Evolutionary conservation across 2,797 vertebrate species (phyloP), one percentile per base, ranked within the genome.

Genomic region (Acanthornis magna): DNA sequence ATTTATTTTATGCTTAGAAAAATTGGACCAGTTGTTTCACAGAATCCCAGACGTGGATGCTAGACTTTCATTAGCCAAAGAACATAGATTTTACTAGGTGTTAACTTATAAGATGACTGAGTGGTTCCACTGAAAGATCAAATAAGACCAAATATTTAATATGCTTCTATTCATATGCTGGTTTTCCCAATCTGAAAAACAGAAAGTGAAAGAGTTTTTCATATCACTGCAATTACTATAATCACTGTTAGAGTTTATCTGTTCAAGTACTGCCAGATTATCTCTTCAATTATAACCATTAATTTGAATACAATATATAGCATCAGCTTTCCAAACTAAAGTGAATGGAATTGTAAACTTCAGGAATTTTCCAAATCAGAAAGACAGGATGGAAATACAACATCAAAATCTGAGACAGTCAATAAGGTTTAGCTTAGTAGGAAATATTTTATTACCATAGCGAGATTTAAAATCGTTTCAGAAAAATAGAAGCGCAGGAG

Each of bases 61-160:
- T 73, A 50, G 84, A 85, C 40, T 91, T 94, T 89, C 71, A 89
- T 85, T 95, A 95, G 92, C 66, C 53, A 95, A 95, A 88, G 60
- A 93, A 89, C 78, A 92, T 85, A 87, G 65, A 91, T 96, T 96
- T 97, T 97, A 95, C 72, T 93, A 91, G 89, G 82, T 96, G 79
- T 75, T 97, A 96, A 95, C 82, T 96, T 96, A 89, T 75, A 95
- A 89, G 19, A 77, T 94, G 92, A 63, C 74, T 86, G 66, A 96
- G 42, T 76, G 94, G 47, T 84, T 94, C 87, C 88, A 96, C 74
- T 79, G 54, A 96, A 97, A 96, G 84, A 65, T 89, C 91, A 96
- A 97, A 95, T n/a, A 96, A 96, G 68, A 88, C 63, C 62, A 88
- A 96, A 97, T 95, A 96, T 85, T 96, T 93, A 78, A 75, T 97